Percentiles rank a stretch among this genome's conserved stretches.
These are phyloP conservation scores for Caenorhabditis sp. DNA, from an alignment of 2,888 invertebrate species.

Conservation along the genomic window DNA sequence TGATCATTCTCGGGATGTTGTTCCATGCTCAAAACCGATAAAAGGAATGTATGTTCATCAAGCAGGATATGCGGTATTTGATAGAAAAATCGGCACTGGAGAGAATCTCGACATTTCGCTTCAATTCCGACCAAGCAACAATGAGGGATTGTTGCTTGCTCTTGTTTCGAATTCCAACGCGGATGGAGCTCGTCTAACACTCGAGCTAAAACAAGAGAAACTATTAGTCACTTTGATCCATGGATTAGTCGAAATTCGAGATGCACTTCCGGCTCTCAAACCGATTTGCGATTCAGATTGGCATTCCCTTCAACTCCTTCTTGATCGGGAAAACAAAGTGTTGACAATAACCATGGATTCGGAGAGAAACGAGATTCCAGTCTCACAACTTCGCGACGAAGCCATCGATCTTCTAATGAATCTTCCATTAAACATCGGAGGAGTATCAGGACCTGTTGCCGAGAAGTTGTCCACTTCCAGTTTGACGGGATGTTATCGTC, in stretches of 20 bases:
- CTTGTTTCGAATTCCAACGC: constrained; percentile 35
- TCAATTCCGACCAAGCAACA: constrained; percentile 34
- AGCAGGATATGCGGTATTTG: constrained; percentile 65
- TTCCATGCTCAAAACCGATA: constrained; percentile 54
- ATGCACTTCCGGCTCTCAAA: constrained; percentile 32
- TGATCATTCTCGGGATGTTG: constrained; percentile 47
- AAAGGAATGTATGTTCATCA: constrained; percentile 60
- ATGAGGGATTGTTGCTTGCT: constrained; percentile 43
- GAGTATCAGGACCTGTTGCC: constrained; percentile 38
- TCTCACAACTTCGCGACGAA: constrained; percentile 20
- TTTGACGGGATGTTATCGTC: constrained; percentile 55
- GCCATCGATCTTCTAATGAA: constrained; percentile 44
- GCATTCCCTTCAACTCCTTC: constrained; percentile 51
- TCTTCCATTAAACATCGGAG: constrained; percentile 55
- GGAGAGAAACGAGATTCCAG: constrained; percentile 28
- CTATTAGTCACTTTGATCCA: constrained; percentile 32
- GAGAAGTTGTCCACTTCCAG: constrained; percentile 35
- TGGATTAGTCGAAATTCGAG: constrained; percentile 24
- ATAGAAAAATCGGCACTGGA: constrained; percentile 16
- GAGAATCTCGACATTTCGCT: constrained; percentile 28
- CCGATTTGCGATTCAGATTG: constrained; percentile 58
- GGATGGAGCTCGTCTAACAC: constrained; percentile 23
- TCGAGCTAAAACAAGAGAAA: constrained; percentile 33
- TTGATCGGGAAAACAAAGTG: constrained; percentile 20
- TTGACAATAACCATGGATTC: constrained; percentile 11